A percentile compares a stretch with the other conserved stretches of the same genome.
Conservation (phyloP, 35 echinoderm and acorn worm species). For the Diadema setosum region DNA sequence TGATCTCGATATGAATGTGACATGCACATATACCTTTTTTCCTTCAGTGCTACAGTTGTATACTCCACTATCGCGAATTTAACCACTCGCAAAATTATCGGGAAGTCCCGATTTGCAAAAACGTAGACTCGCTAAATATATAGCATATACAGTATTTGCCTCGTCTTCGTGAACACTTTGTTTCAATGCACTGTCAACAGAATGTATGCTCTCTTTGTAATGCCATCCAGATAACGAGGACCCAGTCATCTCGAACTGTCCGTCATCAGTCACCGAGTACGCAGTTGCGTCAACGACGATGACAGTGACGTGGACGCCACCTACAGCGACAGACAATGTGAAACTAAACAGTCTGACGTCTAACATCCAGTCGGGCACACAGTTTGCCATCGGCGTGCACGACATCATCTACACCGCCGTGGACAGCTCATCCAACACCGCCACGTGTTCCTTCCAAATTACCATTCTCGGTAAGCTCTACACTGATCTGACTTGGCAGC, state of each 20-base stretch:
- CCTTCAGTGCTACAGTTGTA: too few relatives aligned
- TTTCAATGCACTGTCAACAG: too few relatives aligned
- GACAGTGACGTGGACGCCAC: background rate
- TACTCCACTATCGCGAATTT: too few relatives aligned
- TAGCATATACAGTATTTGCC: too few relatives aligned
- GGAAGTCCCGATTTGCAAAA: too few relatives aligned
- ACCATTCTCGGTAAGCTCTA: background rate
- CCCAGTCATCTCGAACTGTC: background rate
- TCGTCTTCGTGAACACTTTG: too few relatives aligned
- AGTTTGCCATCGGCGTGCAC: background rate
- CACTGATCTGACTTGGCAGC: too few relatives aligned
- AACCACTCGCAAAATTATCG: too few relatives aligned
- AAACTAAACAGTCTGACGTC: background rate
- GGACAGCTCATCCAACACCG: background rate
- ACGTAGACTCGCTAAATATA: too few relatives aligned
- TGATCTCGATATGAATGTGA: too few relatives aligned
- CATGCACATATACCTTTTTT: too few relatives aligned
- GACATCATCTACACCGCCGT: background rate
- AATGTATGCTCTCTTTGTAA: too few relatives aligned
- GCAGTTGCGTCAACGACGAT: background rate
- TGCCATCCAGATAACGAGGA: conserved; percentile 20
- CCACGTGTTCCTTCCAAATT: background rate
- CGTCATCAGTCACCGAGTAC: background rate
- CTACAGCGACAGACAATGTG: conserved; percentile 18
- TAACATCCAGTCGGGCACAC: background rate